Percentiles rank a stretch among this genome's conserved stretches.
Evolutionary conservation across 2,113 vertebrate species (phyloP).

Genomic region (Forbesichthys papilliferus): DNA sequence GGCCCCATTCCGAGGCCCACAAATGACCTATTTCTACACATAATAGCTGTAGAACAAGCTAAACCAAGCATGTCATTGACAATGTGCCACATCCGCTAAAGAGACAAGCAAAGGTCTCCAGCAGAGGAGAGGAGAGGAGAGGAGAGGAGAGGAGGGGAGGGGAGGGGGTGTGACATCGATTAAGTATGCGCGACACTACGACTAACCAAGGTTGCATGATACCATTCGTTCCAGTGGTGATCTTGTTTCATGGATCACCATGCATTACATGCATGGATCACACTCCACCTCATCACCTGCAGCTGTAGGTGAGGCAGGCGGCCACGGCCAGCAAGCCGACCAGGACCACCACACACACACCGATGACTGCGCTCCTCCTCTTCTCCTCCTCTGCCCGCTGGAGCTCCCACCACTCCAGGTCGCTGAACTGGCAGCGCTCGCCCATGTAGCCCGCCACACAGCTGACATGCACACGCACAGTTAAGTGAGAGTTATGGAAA

Average conservation of each 20-base stretch:
- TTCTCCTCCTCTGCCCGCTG: slow-evolving; percentile 73
- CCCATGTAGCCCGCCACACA: slow-evolving; percentile 84
- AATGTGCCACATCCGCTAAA: slow-evolving; percentile 69
- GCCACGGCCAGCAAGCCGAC: slow-evolving; percentile 77
- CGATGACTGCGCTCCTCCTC: slow-evolving; percentile 72
- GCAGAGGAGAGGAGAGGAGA: slow-evolving; percentile 20
- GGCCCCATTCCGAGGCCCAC: slow-evolving; percentile 76
- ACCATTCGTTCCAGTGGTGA: slow-evolving; percentile 53
- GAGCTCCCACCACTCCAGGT: slow-evolving; percentile 89
- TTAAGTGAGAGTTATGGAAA: too few relatives aligned
- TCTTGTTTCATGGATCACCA: slow-evolving; percentile 18
- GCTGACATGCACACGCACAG: slow-evolving; percentile 55
- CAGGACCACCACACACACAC: slow-evolving; percentile 56
- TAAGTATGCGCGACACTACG: slow-evolving; percentile 23
- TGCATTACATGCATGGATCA: slow-evolving; percentile 51
- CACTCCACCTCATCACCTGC: slow-evolving; percentile 39
- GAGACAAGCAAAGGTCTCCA: slow-evolving; percentile 16
- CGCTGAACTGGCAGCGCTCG: slow-evolving; percentile 88
- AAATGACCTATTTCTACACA: slow-evolving; percentile 78
- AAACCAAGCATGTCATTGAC: slow-evolving; percentile 83
- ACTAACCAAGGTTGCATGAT: slow-evolving; percentile 37
- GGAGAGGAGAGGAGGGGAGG: neutral
- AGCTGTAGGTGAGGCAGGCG: slow-evolving; percentile 73
- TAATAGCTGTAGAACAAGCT: slow-evolving; percentile 78
- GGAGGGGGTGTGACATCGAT: slow-evolving; percentile 13